A percentile compares a stretch with the other conserved stretches of the same genome.
phyloP scores from a whole-genome alignment of 2,113 vertebrate genomes.

The Sterrhoptilus dennistouni region DNA sequence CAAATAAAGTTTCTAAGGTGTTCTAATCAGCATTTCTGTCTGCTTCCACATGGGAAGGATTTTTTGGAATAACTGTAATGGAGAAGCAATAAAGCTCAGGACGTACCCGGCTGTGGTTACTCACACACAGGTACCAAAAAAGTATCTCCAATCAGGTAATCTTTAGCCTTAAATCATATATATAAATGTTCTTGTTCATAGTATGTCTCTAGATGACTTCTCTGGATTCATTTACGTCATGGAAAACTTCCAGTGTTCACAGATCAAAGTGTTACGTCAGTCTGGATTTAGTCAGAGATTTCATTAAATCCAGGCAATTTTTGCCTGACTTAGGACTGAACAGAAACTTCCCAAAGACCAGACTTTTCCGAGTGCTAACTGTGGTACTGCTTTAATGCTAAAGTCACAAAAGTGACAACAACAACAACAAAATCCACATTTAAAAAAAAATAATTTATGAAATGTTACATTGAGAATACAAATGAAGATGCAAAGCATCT shows the following conservation, averaged over 20 bases:
- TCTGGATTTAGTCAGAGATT: slow-evolving; percentile 6
- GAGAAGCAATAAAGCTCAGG: background rate
- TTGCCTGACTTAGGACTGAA: background rate
- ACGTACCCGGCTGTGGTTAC: background rate
- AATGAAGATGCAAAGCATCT: background rate
- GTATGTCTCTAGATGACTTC: background rate
- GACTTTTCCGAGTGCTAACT: background rate
- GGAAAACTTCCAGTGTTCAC: background rate
- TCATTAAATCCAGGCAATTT: background rate
- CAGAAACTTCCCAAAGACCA: background rate
- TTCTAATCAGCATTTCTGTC: background rate
- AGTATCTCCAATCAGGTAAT: background rate
- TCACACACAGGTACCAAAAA: background rate
- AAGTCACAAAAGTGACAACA: background rate
- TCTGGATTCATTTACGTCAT: background rate
- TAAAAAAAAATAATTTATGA: background rate
- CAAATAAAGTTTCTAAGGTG: background rate
- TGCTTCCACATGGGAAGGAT: background rate
- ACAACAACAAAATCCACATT: background rate
- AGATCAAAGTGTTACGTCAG: background rate
- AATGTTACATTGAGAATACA: background rate
- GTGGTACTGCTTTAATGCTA: background rate
- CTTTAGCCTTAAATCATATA: background rate
- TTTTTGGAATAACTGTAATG: background rate
- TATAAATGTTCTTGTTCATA: background rate